Evolutionary conservation across 1,140 invertebrate genomes (phyloP).

Genomic region (Aphaenogaster floridana): DNA sequence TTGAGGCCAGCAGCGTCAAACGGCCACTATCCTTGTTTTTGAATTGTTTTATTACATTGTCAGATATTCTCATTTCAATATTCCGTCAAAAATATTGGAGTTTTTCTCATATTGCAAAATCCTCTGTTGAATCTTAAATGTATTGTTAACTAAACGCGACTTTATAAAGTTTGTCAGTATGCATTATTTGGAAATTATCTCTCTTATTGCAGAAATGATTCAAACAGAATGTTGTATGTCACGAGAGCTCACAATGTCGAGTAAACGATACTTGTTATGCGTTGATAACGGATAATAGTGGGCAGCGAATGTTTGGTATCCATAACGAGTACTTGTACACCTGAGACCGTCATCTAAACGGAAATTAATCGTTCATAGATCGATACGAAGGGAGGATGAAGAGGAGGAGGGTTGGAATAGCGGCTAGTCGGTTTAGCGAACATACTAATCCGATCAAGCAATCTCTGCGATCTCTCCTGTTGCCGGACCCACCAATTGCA

Average conservation of each 20-base stretch:
- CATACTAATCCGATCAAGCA: conserved; percentile 77
- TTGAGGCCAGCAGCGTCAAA: background rate
- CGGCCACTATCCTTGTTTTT: background rate
- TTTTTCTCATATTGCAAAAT: background rate
- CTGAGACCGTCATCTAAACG: conserved; percentile 72
- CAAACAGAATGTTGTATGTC: background rate
- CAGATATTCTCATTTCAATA: conserved; percentile 41
- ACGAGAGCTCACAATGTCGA: background rate
- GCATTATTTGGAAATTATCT: background rate
- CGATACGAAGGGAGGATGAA: conserved; percentile 40
- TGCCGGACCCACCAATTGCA: conserved; percentile 65
- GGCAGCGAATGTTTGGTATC: conserved; percentile 59
- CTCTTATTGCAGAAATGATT: background rate
- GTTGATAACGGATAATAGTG: conserved; percentile 13
- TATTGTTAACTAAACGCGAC: background rate
- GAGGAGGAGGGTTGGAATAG: conserved; percentile 49
- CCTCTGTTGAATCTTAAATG: background rate
- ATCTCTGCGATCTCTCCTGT: conserved; percentile 73
- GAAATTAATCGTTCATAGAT: conserved; percentile 77
- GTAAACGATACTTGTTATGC: conserved; percentile 34
- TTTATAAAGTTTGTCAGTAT: background rate
- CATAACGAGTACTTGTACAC: conserved; percentile 57
- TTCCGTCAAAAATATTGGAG: background rate
- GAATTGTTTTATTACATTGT: conserved; percentile 19
- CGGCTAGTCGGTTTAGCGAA: conserved; percentile 65